Conservation (phyloP, 1,140 invertebrate species). For the Bombus terrestris region DNA sequence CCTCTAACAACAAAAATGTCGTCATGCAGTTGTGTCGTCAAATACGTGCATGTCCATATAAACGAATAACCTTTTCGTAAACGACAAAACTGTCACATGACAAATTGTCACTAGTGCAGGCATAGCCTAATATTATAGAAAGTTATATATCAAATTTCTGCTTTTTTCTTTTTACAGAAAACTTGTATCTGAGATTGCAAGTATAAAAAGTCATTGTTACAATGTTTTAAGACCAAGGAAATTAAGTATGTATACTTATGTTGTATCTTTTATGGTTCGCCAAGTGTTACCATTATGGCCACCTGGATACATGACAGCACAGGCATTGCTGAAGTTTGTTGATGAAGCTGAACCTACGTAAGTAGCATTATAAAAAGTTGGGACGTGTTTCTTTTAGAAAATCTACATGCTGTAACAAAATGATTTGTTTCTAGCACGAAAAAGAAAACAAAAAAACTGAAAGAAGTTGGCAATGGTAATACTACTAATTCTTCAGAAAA, state of each 20-base stretch:
- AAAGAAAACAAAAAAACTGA: conserved; percentile 73
- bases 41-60: too few relatives aligned
- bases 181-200: conserved; percentile 74
- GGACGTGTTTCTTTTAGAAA: conserved; percentile 12
- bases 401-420: background rate
- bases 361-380: conserved; percentile 59
- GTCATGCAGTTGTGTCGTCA: too few relatives aligned
- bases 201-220: conserved; percentile 73
- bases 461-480: conserved; percentile 62
- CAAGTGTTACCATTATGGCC: conserved; percentile 85
- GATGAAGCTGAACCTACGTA: conserved; percentile 71
- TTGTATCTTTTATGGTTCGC: conserved; percentile 82
- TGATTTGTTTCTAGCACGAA: conserved; percentile 72
- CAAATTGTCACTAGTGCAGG: too few relatives aligned
- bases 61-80: too few relatives aligned
- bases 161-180: conserved; percentile 67
- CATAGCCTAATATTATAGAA: too few relatives aligned
- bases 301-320: conserved; percentile 83
- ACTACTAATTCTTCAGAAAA: conserved; percentile 37
- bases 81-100: too few relatives aligned
- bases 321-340: conserved; percentile 73
- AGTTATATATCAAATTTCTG: background rate
- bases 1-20: too few relatives aligned
- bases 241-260: conserved; percentile 83
- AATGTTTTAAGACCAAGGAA: conserved; percentile 81